Base-by-base conservation (phyloP, 2,888 invertebrate genomes). In the Pharmacophagus antenor region DNA sequence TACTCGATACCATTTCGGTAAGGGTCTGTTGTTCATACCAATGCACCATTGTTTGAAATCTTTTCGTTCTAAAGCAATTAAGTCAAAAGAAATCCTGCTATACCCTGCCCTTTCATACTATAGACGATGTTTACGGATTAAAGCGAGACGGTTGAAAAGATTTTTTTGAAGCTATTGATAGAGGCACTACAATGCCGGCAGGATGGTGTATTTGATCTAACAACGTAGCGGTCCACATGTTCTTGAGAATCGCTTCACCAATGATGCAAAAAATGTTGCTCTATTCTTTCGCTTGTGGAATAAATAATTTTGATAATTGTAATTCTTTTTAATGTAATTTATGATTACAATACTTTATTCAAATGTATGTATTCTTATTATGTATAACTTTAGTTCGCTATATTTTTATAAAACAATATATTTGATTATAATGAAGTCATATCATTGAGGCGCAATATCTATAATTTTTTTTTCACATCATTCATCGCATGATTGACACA, bases 131-230 rank as follows among this genome's bases (percentile, higher is more conserved):
- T 25, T 22, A 41, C 10, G 61, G 54, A 70, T 70, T 70, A 78
- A 83, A 85, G 68, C 63, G 80, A 74, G 87, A 85, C 62, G 65
- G 79, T 64, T 67, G 74, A 73, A 70, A 66, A 76, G 71, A 77
- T 87, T 84, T 85, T 86, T 84, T 74, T 65, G 68, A 73, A 79
- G 80, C 82, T 80, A 84, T 82, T 83, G 84, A 84, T 87, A 85
- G 82, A 82, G 79, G 82, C 82, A 84, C 79, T 85, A 88, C 88
- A 90, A 86, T 88, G 82, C 79, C 79, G 82, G 82, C 84, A 85
- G 87, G 85, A 88, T 86, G 85, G 87, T 85, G 85, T 88, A 83
- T 89, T 88, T 89, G 87, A 88, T 85, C 89, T 87, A 85, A 83
- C 85, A 80, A 85, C 87, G 85, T 86, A 88, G 88, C 88, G 85